Conservation (phyloP, 2,888 invertebrate genomes). For the Philereme vetulata region DNA sequence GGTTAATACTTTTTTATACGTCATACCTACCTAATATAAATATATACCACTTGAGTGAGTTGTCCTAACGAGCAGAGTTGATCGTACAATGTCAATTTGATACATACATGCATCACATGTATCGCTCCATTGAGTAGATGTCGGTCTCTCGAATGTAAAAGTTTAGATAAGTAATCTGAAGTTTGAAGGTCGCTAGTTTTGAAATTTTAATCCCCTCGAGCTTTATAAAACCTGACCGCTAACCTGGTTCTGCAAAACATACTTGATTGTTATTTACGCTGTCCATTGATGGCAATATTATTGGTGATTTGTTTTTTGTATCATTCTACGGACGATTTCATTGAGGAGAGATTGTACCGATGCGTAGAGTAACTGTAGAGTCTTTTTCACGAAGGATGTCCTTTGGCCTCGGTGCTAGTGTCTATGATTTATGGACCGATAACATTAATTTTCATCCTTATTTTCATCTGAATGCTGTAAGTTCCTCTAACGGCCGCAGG, state of each 20-base stretch:
- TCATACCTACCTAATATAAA: not conserved
- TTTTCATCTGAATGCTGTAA: not conserved
- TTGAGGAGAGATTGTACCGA: not conserved
- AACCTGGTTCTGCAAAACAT: conserved; percentile 20
- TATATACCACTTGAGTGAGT: conserved; percentile 41
- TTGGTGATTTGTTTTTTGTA: conserved; percentile 1
- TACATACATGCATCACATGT: conserved; percentile 43
- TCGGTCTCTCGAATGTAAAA: conserved; percentile 66
- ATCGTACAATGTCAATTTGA: conserved; percentile 61
- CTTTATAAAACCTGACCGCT: conserved; percentile 55
- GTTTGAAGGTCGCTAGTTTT: conserved; percentile 68
- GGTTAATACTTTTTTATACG: not conserved
- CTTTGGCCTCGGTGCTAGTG: not conserved
- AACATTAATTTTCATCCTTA: too few species aligned
- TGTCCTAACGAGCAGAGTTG: conserved; percentile 53
- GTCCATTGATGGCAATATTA: conserved; percentile 7
- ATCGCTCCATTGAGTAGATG: conserved; percentile 57
- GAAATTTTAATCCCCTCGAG: conserved; percentile 67
- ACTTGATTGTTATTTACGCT: conserved; percentile 12
- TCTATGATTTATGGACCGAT: not conserved
- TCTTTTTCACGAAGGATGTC: too few species aligned
- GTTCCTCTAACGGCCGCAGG: too few species aligned
- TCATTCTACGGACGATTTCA: not conserved
- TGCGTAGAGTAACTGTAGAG: too few species aligned
- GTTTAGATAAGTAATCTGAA: conserved; percentile 66